phyloP scores from a whole-genome alignment of 2,797 vertebrate genomes.

The Acanthurus lineatus region DNA sequence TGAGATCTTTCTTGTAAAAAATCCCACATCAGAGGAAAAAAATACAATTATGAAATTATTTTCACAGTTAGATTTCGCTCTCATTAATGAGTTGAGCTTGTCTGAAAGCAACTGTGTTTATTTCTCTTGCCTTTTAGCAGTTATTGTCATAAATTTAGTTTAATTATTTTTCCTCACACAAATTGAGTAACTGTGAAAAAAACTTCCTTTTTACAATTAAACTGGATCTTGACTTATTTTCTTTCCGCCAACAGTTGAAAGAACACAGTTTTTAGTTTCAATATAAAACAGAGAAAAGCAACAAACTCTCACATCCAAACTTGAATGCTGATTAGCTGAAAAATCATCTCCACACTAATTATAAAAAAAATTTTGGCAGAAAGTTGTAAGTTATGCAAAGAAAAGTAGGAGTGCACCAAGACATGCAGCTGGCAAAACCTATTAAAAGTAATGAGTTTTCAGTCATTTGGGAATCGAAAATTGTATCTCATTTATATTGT shows the following conservation, averaged over 20 bases:
- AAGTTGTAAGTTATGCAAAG: neutral
- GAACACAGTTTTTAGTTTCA: too few relatives aligned
- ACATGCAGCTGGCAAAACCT: neutral
- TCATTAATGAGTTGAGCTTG: too few relatives aligned
- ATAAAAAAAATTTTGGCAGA: neutral
- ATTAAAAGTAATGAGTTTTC: neutral
- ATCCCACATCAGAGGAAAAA: neutral
- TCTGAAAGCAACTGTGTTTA: too few relatives aligned
- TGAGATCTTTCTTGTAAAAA: neutral
- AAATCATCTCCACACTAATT: too few relatives aligned
- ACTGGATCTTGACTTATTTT: neutral
- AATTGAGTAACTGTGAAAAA: neutral
- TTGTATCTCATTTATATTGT: too few relatives aligned
- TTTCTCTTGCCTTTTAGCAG: too few relatives aligned
- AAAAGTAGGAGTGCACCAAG: neutral
- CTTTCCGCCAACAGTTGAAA: neutral
- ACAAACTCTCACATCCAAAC: neutral
- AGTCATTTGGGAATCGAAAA: neutral
- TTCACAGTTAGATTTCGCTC: too few relatives aligned
- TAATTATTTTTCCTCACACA: neutral
- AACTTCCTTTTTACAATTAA: neutral
- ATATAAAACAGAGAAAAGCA: neutral
- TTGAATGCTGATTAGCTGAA: too few relatives aligned
- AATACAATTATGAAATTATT: neutral
- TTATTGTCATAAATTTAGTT: neutral